Percentiles rank a stretch among this genome's conserved stretches.
Conservation (phyloP, 2,888 invertebrate species). For the Tortrix viridana region DNA sequence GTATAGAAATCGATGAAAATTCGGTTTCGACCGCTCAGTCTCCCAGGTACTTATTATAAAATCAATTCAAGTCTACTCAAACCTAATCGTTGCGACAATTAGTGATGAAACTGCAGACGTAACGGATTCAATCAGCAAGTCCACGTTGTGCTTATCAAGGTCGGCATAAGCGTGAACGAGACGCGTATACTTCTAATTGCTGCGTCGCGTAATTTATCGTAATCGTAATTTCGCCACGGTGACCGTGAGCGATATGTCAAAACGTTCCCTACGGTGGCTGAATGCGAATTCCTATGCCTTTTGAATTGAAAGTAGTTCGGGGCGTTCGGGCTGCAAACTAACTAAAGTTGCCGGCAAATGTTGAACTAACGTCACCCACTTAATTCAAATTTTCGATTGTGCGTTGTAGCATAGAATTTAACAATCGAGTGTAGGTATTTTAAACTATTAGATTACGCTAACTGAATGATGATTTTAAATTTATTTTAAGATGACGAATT, state of each 20-base stretch:
- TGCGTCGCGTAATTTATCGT: slow-evolving; percentile 53
- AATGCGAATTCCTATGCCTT: slow-evolving; percentile 51
- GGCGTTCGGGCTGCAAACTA: slow-evolving; percentile 2
- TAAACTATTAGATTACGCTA: too few species aligned
- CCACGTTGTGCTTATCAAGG: slow-evolving; percentile 49
- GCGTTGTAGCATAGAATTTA: too few species aligned
- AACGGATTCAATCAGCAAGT: slow-evolving; percentile 38
- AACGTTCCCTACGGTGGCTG: slow-evolving; percentile 50
- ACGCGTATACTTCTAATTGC: slow-evolving; percentile 47
- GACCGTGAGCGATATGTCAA: slow-evolving; percentile 65
- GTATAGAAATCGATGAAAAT: too few species aligned
- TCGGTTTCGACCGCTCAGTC: too few species aligned
- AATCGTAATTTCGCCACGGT: slow-evolving; percentile 59
- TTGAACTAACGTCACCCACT: neutral
- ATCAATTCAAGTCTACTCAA: neutral
- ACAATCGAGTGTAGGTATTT: too few species aligned
- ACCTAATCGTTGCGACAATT: slow-evolving; percentile 42
- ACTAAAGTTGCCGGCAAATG: neutral
- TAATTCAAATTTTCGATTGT: too few species aligned
- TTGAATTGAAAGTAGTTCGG: slow-evolving; percentile 51
- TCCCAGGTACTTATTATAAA: too few species aligned
- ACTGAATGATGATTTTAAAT: too few species aligned
- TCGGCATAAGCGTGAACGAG: slow-evolving; percentile 48
- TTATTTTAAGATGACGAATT: too few species aligned
- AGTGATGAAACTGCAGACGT: slow-evolving; percentile 48